Evolutionary conservation across 2,113 vertebrate genomes (phyloP).

Genomic region (Ageneiosus marmoratus): DNA sequence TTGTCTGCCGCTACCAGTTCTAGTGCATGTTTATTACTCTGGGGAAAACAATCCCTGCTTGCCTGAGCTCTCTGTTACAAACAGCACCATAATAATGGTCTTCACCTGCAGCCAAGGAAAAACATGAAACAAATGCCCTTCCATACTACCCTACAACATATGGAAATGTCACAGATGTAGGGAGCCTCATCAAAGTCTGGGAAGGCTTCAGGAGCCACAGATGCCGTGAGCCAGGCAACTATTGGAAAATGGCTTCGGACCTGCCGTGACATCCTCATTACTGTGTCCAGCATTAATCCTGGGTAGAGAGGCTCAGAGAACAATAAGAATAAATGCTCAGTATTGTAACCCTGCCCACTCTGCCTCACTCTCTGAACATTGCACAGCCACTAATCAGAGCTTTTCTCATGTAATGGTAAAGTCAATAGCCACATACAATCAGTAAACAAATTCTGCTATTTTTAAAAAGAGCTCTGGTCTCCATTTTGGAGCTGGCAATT

Average conservation of each 20-base stretch:
- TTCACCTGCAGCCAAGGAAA: constrained; percentile 30
- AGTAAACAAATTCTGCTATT: constrained; percentile 89
- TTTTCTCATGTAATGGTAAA: constrained; percentile 83
- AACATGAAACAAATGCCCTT: constrained; percentile 18
- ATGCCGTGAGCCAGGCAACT: constrained; percentile 42
- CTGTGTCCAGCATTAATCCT: constrained; percentile 54
- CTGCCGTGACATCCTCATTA: constrained; percentile 60
- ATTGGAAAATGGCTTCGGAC: constrained; percentile 61
- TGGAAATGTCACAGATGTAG: constrained; percentile 27
- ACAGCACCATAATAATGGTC: constrained; percentile 22
- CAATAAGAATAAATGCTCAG: constrained; percentile 70
- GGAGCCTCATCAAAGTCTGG: constrained; percentile 22
- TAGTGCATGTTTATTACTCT: constrained; percentile 14
- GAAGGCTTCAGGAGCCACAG: constrained; percentile 28
- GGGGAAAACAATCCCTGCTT: constrained; percentile 31
- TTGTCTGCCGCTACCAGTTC: not conserved
- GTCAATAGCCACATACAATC: constrained; percentile 83
- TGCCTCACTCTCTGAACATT: constrained; percentile 44
- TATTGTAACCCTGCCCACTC: constrained; percentile 68
- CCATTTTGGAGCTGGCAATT: constrained; percentile 86
- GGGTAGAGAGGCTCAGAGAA: constrained; percentile 59
- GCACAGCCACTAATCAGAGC: constrained; percentile 71
- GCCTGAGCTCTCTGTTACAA: constrained; percentile 19
- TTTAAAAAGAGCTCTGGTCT: constrained; percentile 78
- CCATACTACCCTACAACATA: constrained; percentile 6